phyloP scores from a whole-genome alignment of 1,140 invertebrate genomes.

The Diorhabda elongata region DNA sequence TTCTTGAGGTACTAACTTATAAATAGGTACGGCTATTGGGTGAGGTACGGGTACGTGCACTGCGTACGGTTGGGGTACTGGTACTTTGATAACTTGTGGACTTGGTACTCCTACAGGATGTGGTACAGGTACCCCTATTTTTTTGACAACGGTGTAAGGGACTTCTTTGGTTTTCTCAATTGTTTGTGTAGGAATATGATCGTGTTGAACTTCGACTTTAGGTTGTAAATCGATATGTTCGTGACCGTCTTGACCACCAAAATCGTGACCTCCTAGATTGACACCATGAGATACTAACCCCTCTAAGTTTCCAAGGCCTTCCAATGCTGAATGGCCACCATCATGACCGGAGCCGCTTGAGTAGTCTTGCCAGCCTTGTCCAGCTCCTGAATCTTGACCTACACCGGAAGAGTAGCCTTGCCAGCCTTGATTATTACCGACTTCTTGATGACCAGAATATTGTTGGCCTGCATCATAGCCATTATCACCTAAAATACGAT shows the following conservation, averaged over 20 bases:
- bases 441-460: neutral
- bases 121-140: constrained; percentile 67
- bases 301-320: constrained; percentile 29
- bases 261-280: constrained; percentile 19
- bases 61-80: constrained; percentile 70
- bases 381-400: neutral
- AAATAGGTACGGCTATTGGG: constrained; percentile 67
- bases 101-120: constrained; percentile 69
- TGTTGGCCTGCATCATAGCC: constrained; percentile 23
- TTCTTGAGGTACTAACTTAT: constrained; percentile 59
- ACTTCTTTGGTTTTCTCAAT: constrained; percentile 62
- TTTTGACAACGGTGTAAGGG: constrained; percentile 68
- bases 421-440: neutral
- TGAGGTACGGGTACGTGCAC: constrained; percentile 67
- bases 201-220: constrained; percentile 40
- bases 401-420: neutral
- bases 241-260: constrained; percentile 22
- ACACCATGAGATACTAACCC: constrained; percentile 21
- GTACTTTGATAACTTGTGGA: constrained; percentile 66
- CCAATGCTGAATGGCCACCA: constrained; percentile 23
- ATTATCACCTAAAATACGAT: constrained; percentile 18
- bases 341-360: constrained; percentile 29
- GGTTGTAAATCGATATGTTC: constrained; percentile 34
- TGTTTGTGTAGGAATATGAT: constrained; percentile 51
- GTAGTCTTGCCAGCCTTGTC: constrained; percentile 12